Evolutionary conservation across 2,797 vertebrate species (phyloP).

Genomic region (Alca torda): DNA sequence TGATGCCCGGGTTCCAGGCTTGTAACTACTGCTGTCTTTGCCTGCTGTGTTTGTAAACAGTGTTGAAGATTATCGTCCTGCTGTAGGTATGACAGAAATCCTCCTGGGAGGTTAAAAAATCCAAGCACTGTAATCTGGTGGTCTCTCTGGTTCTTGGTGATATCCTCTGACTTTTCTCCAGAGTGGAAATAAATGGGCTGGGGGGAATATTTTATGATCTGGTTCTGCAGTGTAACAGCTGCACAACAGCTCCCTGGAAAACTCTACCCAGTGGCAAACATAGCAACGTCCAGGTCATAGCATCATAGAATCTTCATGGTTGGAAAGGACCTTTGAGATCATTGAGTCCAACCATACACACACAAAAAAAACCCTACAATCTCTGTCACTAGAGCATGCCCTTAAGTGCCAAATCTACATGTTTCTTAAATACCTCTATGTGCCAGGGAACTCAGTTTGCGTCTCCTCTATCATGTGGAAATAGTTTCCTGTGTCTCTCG

Average conservation of each 20-base stretch:
- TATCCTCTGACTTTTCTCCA: background rate
- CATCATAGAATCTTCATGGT: too few relatives aligned
- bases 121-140: background rate
- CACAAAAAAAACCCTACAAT: too few relatives aligned
- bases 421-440: too few relatives aligned
- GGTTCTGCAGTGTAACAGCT: background rate
- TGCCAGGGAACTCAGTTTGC: background rate
- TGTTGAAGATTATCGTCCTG: background rate
- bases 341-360: too few relatives aligned
- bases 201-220: background rate
- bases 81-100: background rate
- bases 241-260: background rate
- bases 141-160: background rate
- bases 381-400: too few relatives aligned
- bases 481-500: conserved; percentile 26
- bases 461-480: conserved; percentile 24
- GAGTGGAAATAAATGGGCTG: background rate
- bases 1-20: background rate
- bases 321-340: too few relatives aligned
- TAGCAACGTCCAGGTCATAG: background rate
- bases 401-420: too few relatives aligned
- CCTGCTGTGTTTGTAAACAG: background rate
- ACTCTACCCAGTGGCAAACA: background rate
- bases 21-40: background rate
- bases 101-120: background rate